Evolutionary conservation across 1,140 invertebrate species (phyloP), one percentile per base, ranked within the genome.

Genomic region (Elysia chlorotica): DNA sequence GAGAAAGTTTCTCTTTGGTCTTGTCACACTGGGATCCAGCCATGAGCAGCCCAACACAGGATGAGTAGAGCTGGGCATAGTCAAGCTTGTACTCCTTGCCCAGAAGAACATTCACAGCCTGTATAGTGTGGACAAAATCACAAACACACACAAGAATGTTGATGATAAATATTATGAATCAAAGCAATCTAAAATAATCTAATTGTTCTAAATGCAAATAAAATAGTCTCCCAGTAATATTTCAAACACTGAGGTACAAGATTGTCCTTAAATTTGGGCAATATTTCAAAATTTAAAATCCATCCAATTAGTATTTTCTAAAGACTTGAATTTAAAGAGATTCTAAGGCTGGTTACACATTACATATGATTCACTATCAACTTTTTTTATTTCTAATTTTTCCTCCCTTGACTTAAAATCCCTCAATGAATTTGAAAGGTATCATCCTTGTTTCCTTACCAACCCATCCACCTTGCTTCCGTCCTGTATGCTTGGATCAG

Each of bases 21-120:
- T 85, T 83, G 74, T 89, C 88, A 76, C 79, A 83, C 65, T 86
- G 85, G 61, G 83, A 83, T 14, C 88, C 87, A 38, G 88, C 79
- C 76, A 87, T 82, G 56, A 88, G 72, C 1, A 96, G 92, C 78
- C 93, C 92, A 41, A 97, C 92, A 19, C 97, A 87, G 0, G 95
- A 93, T 81, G 96, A 93, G 69, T 98, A 92, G 17, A 99, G 86
- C 36, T 93, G 85, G 0, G 93, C 92, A 89, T 98, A 98, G 79
- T 95, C 93, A 41, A 98, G 88, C 87, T 94, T 94, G 82, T 98
- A 96, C 0, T 94, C 92, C 1, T 94, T 95, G 37, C 94, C 94
- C 30, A 97, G 87, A 41, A 97, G 93, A 82, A 97, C 97, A 88
- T 95, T 97, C 84, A 95, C 95, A 2, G 96, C 96, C 87, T 92